These are phyloP conservation scores for Bradypodion ventrale DNA, from an alignment of 2,797 vertebrate species.

Conservation along the genomic window DNA sequence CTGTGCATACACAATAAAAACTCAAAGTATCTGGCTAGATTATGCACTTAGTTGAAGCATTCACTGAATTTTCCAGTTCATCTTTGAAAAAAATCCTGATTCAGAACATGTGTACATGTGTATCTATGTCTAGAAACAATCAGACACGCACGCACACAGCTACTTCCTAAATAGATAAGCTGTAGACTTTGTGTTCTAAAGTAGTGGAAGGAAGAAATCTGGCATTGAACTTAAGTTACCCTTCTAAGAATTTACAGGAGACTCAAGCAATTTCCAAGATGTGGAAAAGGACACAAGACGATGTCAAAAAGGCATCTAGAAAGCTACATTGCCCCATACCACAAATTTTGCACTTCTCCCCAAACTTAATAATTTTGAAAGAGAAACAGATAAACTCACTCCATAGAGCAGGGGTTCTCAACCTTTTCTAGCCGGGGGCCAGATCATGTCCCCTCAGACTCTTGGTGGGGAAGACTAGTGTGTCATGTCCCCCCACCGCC, in stretches of 20 bases:
- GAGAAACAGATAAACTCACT: too few relatives aligned
- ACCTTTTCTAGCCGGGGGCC: too few relatives aligned
- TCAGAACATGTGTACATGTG: neutral
- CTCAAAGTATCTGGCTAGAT: neutral
- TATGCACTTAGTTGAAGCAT: neutral
- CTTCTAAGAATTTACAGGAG: neutral
- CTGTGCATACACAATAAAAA: neutral
- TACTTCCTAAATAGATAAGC: neutral
- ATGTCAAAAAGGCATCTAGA: too few relatives aligned
- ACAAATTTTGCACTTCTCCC: too few relatives aligned
- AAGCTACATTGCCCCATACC: neutral
- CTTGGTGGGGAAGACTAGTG: too few relatives aligned
- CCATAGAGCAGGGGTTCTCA: too few relatives aligned
- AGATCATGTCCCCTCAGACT: too few relatives aligned
- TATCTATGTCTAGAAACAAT: neutral
- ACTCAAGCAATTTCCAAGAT: neutral
- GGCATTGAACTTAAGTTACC: neutral
- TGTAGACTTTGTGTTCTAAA: neutral
- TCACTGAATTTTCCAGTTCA: neutral
- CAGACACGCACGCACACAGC: too few relatives aligned
- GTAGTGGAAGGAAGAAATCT: too few relatives aligned
- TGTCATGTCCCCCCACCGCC: too few relatives aligned
- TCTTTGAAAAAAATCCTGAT: neutral
- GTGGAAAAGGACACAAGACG: too few relatives aligned
- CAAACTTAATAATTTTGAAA: too few relatives aligned